Conservation (phyloP, 2,888 invertebrate species). For the Andrena minutula region DNA sequence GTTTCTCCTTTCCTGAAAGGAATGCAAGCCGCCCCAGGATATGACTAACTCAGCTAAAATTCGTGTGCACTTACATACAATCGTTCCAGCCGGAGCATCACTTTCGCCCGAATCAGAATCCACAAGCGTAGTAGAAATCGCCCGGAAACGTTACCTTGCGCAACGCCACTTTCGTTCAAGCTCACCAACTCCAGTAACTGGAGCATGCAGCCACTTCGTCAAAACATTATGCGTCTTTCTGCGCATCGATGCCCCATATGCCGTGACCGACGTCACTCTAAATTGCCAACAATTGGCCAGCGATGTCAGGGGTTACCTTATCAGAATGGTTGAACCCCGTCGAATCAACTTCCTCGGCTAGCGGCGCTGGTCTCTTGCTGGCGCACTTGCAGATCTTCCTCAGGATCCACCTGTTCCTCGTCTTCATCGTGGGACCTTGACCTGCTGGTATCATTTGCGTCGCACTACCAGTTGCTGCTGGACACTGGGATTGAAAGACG, state of each 20-base stretch:
- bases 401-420: constrained; percentile 76
- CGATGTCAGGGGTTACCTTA: constrained; percentile 65
- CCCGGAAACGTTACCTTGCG: no score
- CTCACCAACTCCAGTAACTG: no score
- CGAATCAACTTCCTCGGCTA: constrained; percentile 58
- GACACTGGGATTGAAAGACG: background rate
- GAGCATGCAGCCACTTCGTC: no score
- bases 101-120: no score
- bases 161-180: no score
- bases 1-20: no score
- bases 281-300: constrained; percentile 6
- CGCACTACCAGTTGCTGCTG: background rate
- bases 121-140: no score
- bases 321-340: constrained; percentile 53
- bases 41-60: no score
- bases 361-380: constrained; percentile 61
- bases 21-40: no score
- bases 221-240: no score
- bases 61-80: no score
- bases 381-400: constrained; percentile 80
- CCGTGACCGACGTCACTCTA: background rate
- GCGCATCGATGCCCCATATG: background rate
- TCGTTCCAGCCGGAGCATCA: no score
- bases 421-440: constrained; percentile 75
- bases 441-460: constrained; percentile 35